Conservation (phyloP, 1,140 invertebrate species). For the Drosophila orena region DNA sequence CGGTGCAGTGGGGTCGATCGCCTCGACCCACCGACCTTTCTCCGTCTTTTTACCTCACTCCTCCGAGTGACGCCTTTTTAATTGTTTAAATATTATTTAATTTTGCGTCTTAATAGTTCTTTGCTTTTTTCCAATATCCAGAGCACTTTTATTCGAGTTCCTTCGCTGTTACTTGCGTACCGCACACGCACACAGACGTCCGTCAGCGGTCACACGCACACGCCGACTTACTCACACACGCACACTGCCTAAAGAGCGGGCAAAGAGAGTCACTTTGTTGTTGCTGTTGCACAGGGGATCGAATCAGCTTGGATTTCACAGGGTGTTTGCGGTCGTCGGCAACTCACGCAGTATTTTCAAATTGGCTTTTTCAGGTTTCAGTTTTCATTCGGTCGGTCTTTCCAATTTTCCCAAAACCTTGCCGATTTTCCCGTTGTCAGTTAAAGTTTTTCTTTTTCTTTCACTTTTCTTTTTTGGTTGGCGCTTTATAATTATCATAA, state of each 20-base stretch:
- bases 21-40: constrained; percentile 46
- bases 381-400: neutral
- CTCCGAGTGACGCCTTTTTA: neutral
- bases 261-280: constrained; percentile 60
- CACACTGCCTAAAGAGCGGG: constrained; percentile 42
- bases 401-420: constrained; percentile 12
- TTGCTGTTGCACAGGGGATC: constrained; percentile 44
- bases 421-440: constrained; percentile 1
- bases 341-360: constrained; percentile 57
- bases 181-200: constrained; percentile 59
- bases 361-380: constrained; percentile 36
- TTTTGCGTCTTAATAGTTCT: neutral
- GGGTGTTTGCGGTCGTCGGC: constrained; percentile 52
- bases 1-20: constrained; percentile 38
- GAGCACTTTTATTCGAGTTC: constrained; percentile 17
- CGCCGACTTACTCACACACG: constrained; percentile 35
- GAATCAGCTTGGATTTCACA: constrained; percentile 59
- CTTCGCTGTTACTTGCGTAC: constrained; percentile 26
- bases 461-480: constrained; percentile 1
- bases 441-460: neutral
- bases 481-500: constrained; percentile 23
- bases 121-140: constrained; percentile 29
- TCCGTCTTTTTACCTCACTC: neutral
- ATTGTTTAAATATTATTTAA: constrained; percentile 4
- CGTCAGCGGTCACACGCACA: constrained; percentile 11